Conservation (phyloP, 1,140 invertebrate genomes). For the Zaprionus ghesquierei region DNA sequence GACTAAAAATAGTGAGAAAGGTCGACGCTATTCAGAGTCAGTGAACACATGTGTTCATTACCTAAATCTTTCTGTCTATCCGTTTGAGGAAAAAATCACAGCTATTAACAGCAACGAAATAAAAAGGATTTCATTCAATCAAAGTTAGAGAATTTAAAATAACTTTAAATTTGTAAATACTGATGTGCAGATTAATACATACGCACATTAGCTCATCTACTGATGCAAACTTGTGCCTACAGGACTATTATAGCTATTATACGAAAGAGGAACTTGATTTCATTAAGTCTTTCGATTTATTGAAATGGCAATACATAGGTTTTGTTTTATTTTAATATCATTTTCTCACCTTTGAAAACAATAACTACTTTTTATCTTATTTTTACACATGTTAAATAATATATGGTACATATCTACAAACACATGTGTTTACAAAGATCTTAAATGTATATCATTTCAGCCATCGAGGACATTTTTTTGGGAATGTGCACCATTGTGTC, state of each 20-base stretch:
- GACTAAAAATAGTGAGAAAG: conserved; percentile 97
- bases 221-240: neutral
- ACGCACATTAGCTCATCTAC: neutral
- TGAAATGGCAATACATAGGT: neutral
- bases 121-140: conserved; percentile 98
- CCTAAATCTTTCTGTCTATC: conserved; percentile 99
- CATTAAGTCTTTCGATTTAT: neutral
- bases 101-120: conserved; percentile 96
- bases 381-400: neutral
- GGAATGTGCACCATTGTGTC: conserved; percentile 96
- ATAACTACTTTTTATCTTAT: neutral
- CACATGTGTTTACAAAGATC: neutral
- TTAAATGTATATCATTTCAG: conserved; percentile 98
- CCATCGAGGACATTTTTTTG: conserved; percentile 98
- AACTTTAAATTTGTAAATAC: conserved; percentile 46
- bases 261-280: neutral
- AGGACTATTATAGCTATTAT: neutral
- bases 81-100: conserved; percentile 96
- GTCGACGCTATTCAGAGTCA: conserved; percentile 97
- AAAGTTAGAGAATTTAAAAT: conserved; percentile 43
- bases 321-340: neutral
- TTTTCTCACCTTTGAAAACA: neutral
- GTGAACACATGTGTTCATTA: conserved; percentile 99
- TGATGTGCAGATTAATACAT: neutral
- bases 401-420: neutral